Evolutionary conservation across 1,140 invertebrate genomes (phyloP), one percentile per base, ranked within the genome.

Genomic region (Caerostris darwini): DNA sequence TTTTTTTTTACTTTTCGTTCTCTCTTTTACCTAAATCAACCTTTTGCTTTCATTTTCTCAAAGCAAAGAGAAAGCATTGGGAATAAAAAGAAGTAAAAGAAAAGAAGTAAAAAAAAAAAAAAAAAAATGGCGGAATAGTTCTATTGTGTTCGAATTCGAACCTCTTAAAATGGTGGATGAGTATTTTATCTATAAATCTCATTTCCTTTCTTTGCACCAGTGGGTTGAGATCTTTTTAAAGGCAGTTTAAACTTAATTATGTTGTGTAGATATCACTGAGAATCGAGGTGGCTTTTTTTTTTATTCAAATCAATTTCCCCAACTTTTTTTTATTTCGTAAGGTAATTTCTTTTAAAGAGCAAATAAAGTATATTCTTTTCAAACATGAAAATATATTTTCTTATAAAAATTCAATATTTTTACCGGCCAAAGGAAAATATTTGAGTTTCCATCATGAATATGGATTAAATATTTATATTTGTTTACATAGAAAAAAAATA

Each of bases 41-140:
- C 34, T 50, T 59, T 87, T 87, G 85, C 58, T 87, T 87, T 19
- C 58, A 61, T 87, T 87, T 87, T 87, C 61, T 61, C 34, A 50
- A 87, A 87, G 57, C 34, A 87, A 59, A 87, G 19, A 19, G 58
- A 87, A 87, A 61, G 58, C 34, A 53, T 53, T 10, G 7, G 53
- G 53, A 77, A 50, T 50, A 77, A 77, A 50, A 77, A 77, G n/a
- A 34, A 50, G 61, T 53, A 10, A 53, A 50, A 50, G 12, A 12
- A 67, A 53, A 53, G 8, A 50, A 77, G 34, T 34, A 34, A 34
- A 34, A 34, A 34, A 34, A 34, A 64, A 77, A 77, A 7, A 5
- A 17, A 4, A 4, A 77, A 77, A n/a, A n/a, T n/a, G 7, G 57
- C 56, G 50, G 34, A 61, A 50, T 6, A 59, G 19, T 61, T 59